A percentile compares a stretch with the other conserved stretches of the same genome.
Evolutionary conservation across 1,140 invertebrate species (phyloP).

Genomic region (Drosophila persimilis): DNA sequence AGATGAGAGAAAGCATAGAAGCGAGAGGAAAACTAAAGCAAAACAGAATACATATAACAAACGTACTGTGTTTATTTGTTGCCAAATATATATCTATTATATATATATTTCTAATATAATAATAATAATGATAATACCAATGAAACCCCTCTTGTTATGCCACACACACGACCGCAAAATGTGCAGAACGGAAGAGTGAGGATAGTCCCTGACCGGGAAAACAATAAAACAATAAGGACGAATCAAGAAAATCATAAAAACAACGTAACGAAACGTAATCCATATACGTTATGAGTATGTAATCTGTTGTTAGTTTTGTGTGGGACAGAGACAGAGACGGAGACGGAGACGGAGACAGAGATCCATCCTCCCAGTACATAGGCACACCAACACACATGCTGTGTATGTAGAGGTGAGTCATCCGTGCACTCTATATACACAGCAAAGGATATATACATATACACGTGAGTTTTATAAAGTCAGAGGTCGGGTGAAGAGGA

Average conservation of each 20-base stretch:
- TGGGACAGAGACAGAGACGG: too few relatives aligned
- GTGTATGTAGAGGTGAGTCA: too few relatives aligned
- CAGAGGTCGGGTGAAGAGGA: slow-evolving; percentile 11
- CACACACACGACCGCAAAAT: slow-evolving; percentile 32
- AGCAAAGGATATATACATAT: background rate
- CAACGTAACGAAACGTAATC: too few relatives aligned
- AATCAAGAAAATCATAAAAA: slow-evolving; percentile 1
- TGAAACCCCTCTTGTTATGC: slow-evolving; percentile 41
- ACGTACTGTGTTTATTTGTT: slow-evolving; percentile 82
- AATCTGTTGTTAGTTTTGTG: too few relatives aligned
- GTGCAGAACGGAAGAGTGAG: slow-evolving; percentile 12
- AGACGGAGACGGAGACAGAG: too few relatives aligned
- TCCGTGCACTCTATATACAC: too few relatives aligned
- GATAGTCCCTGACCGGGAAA: slow-evolving; percentile 17
- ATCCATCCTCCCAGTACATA: too few relatives aligned
- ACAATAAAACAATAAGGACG: slow-evolving; percentile 44
- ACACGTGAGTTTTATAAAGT: slow-evolving; percentile 25
- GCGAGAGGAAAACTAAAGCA: slow-evolving; percentile 40
- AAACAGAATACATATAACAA: slow-evolving; percentile 72
- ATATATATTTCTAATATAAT: slow-evolving; percentile 76
- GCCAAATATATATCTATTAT: slow-evolving; percentile 79
- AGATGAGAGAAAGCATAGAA: slow-evolving; percentile 31
- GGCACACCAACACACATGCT: too few relatives aligned
- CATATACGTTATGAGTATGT: too few relatives aligned
- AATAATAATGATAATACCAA: slow-evolving; percentile 37